A percentile compares a stretch with the other conserved stretches of the same genome.
Conservation (phyloP, 2,797 vertebrate species). For the Vultur gryphus region DNA sequence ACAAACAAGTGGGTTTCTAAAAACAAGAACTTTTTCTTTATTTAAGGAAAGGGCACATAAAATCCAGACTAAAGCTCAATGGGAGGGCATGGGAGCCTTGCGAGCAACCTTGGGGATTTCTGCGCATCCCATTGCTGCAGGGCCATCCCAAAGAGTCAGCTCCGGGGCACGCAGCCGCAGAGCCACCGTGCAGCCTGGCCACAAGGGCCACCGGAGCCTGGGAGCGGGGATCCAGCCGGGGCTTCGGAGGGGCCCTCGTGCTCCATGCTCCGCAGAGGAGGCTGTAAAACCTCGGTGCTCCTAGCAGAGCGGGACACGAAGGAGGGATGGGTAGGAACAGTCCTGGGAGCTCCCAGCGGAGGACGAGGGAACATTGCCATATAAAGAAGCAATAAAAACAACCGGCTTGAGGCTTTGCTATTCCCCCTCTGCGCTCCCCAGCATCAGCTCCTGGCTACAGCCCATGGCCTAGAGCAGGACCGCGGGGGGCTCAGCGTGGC, state of each 20-base stretch:
- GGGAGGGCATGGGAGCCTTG: not conserved
- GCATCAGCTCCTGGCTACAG: not conserved
- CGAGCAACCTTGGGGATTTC: not conserved
- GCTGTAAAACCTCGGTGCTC: not conserved
- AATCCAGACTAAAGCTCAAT: not conserved
- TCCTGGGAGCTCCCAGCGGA: not conserved
- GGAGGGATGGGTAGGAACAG: not conserved
- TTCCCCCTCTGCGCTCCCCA: not conserved
- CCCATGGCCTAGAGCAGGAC: not conserved
- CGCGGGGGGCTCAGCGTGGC: rapidly evolving
- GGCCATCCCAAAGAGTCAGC: not conserved
- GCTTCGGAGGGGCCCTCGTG: not conserved
- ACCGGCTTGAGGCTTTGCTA: not conserved
- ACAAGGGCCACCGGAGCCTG: not conserved
- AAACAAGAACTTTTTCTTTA: not conserved
- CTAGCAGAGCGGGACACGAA: not conserved
- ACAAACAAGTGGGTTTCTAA: not conserved
- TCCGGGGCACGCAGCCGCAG: not conserved
- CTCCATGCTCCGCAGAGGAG: not conserved
- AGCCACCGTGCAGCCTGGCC: not conserved
- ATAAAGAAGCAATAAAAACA: not conserved
- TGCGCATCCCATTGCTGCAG: not conserved
- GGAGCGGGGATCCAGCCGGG: rapidly evolving
- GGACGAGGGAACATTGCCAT: not conserved
- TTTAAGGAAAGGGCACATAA: not conserved